These are phyloP conservation scores for Vimba vimba DNA, from an alignment of 2,113 vertebrate genomes.

Conservation along the genomic window DNA sequence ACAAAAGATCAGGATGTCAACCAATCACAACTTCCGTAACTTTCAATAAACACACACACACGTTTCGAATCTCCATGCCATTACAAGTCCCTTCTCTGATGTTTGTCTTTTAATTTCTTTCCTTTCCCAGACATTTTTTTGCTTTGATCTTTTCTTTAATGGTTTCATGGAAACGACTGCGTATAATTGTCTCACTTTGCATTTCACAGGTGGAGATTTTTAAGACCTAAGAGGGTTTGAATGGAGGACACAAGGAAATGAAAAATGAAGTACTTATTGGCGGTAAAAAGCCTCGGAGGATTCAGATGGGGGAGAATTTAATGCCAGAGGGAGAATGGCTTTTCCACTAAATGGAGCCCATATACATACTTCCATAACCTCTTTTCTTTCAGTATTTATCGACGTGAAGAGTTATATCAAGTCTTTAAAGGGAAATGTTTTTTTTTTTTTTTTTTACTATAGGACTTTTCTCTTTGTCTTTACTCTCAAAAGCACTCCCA, in stretches of 20 bases:
- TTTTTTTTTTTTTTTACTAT: neutral
- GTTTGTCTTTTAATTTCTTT: conserved; percentile 16
- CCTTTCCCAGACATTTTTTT: neutral
- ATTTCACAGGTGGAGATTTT: conserved; percentile 37
- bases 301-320: conserved; percentile 5
- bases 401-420: neutral
- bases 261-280: conserved; percentile 24
- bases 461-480: neutral
- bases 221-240: conserved; percentile 13
- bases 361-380: neutral
- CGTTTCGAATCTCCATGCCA: neutral
- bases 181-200: conserved; percentile 16
- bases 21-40: neutral
- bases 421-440: neutral
- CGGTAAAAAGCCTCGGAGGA: neutral
- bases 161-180: neutral
- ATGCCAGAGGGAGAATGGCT: neutral
- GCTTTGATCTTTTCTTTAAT: conserved; percentile 29
- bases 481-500: neutral
- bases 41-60: conserved; percentile 13
- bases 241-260: neutral
- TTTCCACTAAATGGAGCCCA: neutral
- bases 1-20: conserved; percentile 35
- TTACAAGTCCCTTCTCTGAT: neutral
- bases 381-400: neutral